Base-by-base conservation (phyloP, 2,797 vertebrate genomes). In the Carduelis carduelis region DNA sequence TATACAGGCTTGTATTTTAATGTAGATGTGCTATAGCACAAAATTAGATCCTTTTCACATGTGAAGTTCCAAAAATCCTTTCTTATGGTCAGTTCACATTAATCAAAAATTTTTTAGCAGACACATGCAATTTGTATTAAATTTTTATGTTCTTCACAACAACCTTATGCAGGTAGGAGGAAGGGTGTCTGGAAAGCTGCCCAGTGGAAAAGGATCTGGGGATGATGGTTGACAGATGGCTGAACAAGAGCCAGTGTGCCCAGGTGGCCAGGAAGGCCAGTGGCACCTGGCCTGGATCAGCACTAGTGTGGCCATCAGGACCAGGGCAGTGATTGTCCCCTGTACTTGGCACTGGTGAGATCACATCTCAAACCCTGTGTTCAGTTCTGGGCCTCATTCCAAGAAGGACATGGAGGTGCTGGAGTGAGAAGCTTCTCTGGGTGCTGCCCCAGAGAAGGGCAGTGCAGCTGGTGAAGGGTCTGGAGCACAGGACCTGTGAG, bases 291-390 rank as follows among this genome's bases (percentile, higher is more conserved):
- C 9, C 1, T 37, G 19, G 0, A 11, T 26, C 28, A 66, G n/a
- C 4, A 59, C 19, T 5, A 1, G 6, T 24, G 37, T 52, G 60
- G n/a, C 39, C 68, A 46, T 28, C 52, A 59, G 59, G 22, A 65
- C 0, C 46, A 39, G 52, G 22, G 19, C 28, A 17, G 10, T 0
- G 16, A 30, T 0, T 50, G 19, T n/a, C 4, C 11, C 4, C 23
- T 64, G 5, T 7, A 4, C 19, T 49, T 0, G 0, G 1, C 8
- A 12, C 32, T 59, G n/a, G 3, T 46, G 46, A 80, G 27, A 11
- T 4, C 1, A 0, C 12, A 22, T 12, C 17, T 59, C 4, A 0
- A 39, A 7, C 19, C 12, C 20, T 22, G 11, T 44, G 27, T 14
- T 2, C 39, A 15, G 16, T 59, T 65, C 6, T 72, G 28, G 20